Percentiles rank a stretch among this genome's conserved stretches.
phyloP scores from a whole-genome alignment of 2,113 vertebrate species.

The Rhagologus leucostigma region DNA sequence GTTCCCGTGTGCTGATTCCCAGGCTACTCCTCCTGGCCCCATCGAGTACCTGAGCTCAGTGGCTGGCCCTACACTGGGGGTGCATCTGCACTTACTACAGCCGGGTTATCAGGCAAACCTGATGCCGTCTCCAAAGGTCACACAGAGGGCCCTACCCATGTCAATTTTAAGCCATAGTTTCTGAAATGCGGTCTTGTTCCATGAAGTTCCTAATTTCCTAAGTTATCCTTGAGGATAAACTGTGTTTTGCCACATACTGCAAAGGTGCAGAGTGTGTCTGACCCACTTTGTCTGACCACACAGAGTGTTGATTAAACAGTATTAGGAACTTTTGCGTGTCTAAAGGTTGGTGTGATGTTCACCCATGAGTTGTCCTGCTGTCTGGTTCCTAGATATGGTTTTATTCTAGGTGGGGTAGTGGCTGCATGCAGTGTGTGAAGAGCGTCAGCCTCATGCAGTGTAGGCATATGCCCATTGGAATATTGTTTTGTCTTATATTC shows the following conservation, averaged over 20 bases:
- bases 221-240: neutral
- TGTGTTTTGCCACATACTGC: neutral
- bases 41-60: accelerated
- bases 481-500: neutral
- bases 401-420: neutral
- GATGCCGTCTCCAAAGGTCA: neutral
- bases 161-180: neutral
- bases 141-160: neutral
- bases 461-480: neutral
- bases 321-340: neutral
- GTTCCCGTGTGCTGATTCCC: neutral
- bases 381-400: neutral
- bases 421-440: neutral
- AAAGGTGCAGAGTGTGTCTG: neutral
- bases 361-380: neutral
- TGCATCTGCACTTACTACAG: neutral
- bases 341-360: neutral
- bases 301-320: neutral
- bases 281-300: neutral
- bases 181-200: neutral
- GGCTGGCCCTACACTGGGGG: neutral
- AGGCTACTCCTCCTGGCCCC: neutral
- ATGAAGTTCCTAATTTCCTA: neutral
- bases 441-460: neutral
- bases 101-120: neutral